Evolutionary conservation across 2,888 invertebrate species (phyloP).

Genomic region (Pomacea canaliculata): DNA sequence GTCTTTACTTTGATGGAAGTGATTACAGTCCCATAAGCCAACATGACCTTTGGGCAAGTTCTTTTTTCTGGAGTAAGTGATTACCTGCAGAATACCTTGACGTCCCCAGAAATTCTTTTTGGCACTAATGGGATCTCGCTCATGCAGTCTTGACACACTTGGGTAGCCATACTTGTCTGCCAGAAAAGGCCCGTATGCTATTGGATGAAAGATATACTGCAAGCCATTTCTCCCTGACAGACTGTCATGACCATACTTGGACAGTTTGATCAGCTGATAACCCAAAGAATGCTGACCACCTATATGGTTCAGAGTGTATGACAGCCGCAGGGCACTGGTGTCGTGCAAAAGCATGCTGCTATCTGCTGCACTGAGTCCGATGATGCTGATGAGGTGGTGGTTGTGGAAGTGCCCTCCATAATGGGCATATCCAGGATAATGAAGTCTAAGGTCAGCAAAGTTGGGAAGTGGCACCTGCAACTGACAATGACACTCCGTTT

Average conservation of each 20-base stretch:
- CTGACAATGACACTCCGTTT: not conserved
- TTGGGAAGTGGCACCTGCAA: constrained; percentile 59
- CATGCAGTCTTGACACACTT: constrained; percentile 55
- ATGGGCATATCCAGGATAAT: constrained; percentile 65
- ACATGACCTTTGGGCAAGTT: constrained; percentile 64
- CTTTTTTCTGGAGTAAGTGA: constrained; percentile 60
- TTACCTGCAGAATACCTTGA: constrained; percentile 64
- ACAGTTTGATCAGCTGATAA: constrained; percentile 53
- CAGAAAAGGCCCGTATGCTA: constrained; percentile 65
- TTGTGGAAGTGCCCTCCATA: constrained; percentile 59
- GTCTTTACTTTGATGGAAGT: constrained; percentile 65
- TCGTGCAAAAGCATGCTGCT: constrained; percentile 56
- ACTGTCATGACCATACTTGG: constrained; percentile 63
- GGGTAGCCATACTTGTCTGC: constrained; percentile 67
- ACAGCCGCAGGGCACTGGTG: constrained; percentile 64
- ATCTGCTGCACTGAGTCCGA: constrained; percentile 42
- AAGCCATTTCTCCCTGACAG: constrained; percentile 53
- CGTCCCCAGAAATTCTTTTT: constrained; percentile 62
- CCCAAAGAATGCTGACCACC: constrained; percentile 63
- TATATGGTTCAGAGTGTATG: constrained; percentile 60
- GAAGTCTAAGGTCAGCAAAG: constrained; percentile 52
- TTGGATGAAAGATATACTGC: constrained; percentile 65
- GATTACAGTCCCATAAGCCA: constrained; percentile 68
- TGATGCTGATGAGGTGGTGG: constrained; percentile 49
- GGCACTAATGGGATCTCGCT: constrained; percentile 51